Base-by-base conservation (phyloP, 1,140 invertebrate species). In the Drosophila mojavensis region DNA sequence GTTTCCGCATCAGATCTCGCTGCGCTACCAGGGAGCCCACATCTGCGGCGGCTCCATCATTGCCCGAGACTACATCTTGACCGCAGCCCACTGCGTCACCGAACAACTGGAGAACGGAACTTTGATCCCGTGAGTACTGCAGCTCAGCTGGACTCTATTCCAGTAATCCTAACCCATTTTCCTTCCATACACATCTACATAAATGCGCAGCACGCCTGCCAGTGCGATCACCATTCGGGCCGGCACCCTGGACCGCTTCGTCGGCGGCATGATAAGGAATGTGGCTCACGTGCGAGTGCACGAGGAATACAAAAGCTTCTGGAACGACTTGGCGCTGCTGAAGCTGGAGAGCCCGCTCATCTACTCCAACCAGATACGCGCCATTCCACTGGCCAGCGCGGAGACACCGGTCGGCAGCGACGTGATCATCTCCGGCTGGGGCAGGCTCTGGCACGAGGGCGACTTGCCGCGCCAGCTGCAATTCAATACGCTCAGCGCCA, bases 11-110 rank as follows among this genome's bases (percentile, higher is more conserved):
- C 93, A 93, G 82, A 92, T 93, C 1, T 93, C 93, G 17, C 20
- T 94, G 48, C 85, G 91, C 55, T 91, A 79, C 66, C 56, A 30
- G 9, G 55, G 61, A 0, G 83, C 79, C 1, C 93, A 93, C 24
- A 92, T 92, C 43, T 95, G 94, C 36, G 94, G 94, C 43, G 94
- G 94, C 47, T 94, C 94, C 3, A 93, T 95, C 4, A 91, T 95
- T 7, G 88, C 90, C 10, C 66, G 76, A 0, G 82, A 92, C 41
- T 93, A 93, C 68, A 91, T 94, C 28, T 78, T 95, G 1, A 94
- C 94, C 0, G 94, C 94, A 0, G 94, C 93, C 28, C 94, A 95
- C 70, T 95, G 94, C 48, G 79, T 81, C 2, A 75, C 65, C 11
- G 33, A 36, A 4, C 41, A 45, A 28, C 47, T 62, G 48, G 54